Percentiles rank a stretch among this genome's conserved stretches.
Conservation (phyloP, 23 tunicate genomes). For the Clavelina lepadiformis region DNA sequence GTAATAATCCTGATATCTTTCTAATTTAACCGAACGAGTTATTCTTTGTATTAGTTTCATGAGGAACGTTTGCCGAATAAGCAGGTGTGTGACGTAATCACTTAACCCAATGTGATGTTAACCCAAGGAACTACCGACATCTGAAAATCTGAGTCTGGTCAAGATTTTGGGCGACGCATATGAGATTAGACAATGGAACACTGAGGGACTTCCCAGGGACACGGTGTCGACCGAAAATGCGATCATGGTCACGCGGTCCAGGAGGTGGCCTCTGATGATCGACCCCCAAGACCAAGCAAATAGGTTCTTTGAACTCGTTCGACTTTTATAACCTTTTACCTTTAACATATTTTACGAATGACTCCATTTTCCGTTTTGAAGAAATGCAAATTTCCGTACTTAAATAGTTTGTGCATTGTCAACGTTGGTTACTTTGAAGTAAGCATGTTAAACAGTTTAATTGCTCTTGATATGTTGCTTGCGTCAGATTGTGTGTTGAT, state of each 20-base stretch:
- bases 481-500: too few species aligned
- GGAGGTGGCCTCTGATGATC: conserved; percentile 98
- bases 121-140: conserved; percentile 80
- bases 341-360: too few species aligned
- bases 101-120: background rate
- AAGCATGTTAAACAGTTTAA: too few species aligned
- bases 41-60: background rate
- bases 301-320: conserved; percentile 30
- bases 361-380: too few species aligned
- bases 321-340: too few species aligned
- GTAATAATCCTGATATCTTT: background rate
- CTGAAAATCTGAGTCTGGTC: conserved; percentile 67
- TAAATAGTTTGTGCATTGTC: too few species aligned
- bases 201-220: conserved; percentile 93
- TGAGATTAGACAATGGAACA: conserved; percentile 97
- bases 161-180: conserved; percentile 91
- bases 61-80: background rate
- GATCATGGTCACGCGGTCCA: conserved; percentile 82
- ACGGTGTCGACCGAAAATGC: conserved; percentile 96
- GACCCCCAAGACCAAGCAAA: conserved; percentile 99
- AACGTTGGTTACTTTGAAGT: too few species aligned
- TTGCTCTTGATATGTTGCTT: too few species aligned
- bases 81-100: too few species aligned
- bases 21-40: too few species aligned
- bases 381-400: too few species aligned